Evolutionary conservation across 2,888 invertebrate species (phyloP), one percentile per base, ranked within the genome.

Genomic region (Drosophila paramelanica): DNA sequence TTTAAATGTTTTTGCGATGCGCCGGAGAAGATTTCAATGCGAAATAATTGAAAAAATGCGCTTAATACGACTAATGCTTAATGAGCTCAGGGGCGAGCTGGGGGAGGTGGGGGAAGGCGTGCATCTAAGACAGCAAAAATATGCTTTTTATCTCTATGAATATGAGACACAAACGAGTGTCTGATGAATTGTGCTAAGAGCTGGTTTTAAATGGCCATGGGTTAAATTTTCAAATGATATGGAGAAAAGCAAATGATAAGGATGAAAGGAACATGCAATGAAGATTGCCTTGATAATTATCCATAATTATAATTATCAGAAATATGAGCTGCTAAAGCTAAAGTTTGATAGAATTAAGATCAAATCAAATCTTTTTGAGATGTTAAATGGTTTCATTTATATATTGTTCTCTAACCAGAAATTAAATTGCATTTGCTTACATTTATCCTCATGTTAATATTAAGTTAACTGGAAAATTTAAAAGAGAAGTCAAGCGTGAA

Each of bases 1-100:
- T 83, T 83, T 82, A 85, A 87, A 84, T 79, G 74, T 65, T 81
- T 60, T 47, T 57, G 59, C 47, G 62, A 41, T 47, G 51, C 33
- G 33, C 10, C 45, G 10, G 27, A 56, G 47, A 69, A 56, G 47
- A 69, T 68, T 73, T 61, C 77, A 73, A 60, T 77, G 75, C 53
- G 49, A 66, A 67, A 77, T 82, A 86, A 86, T 77, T 83, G 77
- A 43, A 68, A 76, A 66, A 75, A 67, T 59, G 49, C 65, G 81
- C 80, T 80, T 80, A 84, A 80, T 85, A 62, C 85, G 87, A 77
- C 81, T 61, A 69, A 71, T 71, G 87, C 81, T 80, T 86, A 81
- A 86, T 81, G 87, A 81, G 87, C 81, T 79, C 67, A 41, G 39
- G n/a, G 50, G 10, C 11, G n/a, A 42, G 7, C 13, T 20, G 20